Percentiles rank a stretch among this genome's conserved stretches.
Evolutionary conservation across 2,113 vertebrate species (phyloP).

Genomic region (Halichoerus grypus): DNA sequence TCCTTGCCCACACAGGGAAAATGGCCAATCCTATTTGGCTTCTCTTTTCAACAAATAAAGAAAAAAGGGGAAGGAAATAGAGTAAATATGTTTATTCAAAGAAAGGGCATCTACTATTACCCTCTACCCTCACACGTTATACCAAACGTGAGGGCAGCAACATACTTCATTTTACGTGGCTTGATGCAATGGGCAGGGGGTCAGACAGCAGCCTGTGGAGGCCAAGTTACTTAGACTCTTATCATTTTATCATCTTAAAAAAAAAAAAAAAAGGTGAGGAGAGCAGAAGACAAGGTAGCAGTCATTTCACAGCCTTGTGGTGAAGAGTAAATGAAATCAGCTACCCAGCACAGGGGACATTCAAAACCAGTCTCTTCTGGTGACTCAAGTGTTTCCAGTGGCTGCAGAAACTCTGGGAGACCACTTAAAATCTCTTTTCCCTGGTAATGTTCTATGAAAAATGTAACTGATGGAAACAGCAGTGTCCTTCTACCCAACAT

Average conservation of each 20-base stretch:
- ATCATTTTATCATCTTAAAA: background rate
- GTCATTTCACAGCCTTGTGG: background rate
- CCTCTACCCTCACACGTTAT: background rate
- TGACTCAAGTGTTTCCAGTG: background rate
- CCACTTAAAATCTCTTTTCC: background rate
- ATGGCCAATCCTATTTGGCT: background rate
- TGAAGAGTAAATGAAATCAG: background rate
- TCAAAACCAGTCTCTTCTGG: background rate
- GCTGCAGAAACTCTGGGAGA: background rate
- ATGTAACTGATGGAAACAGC: background rate
- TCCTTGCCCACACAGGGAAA: background rate
- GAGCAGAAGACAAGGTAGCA: background rate
- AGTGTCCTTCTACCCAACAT: background rate
- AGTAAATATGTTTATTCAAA: background rate
- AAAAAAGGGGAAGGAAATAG: background rate
- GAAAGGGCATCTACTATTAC: background rate
- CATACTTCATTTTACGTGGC: background rate
- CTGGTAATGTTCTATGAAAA: background rate
- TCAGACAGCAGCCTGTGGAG: background rate
- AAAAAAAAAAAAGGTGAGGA: background rate
- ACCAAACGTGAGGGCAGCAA: background rate
- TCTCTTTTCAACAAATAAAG: conserved; percentile 2
- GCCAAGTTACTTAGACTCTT: background rate
- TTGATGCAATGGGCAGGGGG: background rate
- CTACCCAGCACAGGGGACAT: background rate